Conservation (phyloP, 2,113 vertebrate genomes). For the Anhinga anhinga region DNA sequence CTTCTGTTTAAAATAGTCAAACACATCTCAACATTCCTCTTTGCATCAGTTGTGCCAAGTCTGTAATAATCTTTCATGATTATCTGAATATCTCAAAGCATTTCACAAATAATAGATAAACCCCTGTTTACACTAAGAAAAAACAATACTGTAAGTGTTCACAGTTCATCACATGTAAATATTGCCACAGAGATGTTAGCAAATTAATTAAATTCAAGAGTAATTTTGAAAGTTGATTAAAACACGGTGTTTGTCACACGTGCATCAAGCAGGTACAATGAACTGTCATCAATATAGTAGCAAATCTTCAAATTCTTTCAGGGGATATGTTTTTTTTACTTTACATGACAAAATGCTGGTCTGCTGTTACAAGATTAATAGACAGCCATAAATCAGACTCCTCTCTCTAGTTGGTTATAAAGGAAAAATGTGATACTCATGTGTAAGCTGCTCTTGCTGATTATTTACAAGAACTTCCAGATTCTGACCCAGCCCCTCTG, state of each 20-base stretch:
- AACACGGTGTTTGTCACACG: background rate
- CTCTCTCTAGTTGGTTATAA: background rate
- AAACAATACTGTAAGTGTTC: background rate
- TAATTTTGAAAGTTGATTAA: background rate
- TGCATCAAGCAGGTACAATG: background rate
- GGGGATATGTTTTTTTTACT: background rate
- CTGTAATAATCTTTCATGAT: background rate
- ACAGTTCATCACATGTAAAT: background rate
- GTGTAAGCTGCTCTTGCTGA: background rate
- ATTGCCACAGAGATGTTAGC: background rate
- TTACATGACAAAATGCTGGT: background rate
- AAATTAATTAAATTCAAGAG: background rate
- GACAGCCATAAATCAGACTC: background rate
- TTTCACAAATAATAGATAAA: background rate
- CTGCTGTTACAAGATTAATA: background rate
- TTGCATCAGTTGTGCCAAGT: background rate
- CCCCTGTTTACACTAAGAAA: background rate
- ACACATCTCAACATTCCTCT: background rate
- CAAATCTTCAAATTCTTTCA: background rate
- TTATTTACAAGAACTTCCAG: background rate
- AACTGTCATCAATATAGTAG: background rate
- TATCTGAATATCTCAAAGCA: background rate
- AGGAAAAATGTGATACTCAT: background rate
- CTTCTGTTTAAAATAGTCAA: background rate
- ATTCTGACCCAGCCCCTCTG: background rate